Evolutionary conservation across 1,140 invertebrate genomes (phyloP), one percentile per base, ranked within the genome.

Genomic region (Thaumatotibia leucotreta): DNA sequence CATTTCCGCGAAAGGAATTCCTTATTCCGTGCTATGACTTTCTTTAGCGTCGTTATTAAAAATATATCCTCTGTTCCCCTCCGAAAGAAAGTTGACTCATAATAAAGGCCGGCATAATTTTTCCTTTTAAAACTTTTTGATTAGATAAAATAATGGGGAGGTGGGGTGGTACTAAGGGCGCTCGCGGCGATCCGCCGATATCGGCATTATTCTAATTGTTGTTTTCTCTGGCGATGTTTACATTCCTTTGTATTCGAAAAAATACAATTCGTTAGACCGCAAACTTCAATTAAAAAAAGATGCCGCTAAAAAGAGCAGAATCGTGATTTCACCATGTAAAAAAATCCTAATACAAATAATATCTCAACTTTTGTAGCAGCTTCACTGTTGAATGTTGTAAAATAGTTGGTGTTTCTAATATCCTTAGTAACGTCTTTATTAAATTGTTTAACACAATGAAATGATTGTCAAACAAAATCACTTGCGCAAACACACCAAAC

Each of bases 101-200:
- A 91, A 92, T 92, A 92, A 91, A 91, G 86, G 85, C 79, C 83
- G 82, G 91, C 78, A 91, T 92, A 91, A 91, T 91, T 91, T 92
- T 89, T 92, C 88, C 85, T 88, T 89, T 91, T 91, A 91, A 91
- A 92, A 92, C 85, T 91, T 92, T 92, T 91, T 91, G 89, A 92
- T 92, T 92, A 91, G 91, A 92, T 92, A 89, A 91, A 91, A 92
- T 91, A 91, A 88, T 84, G 86, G 90, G 87, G 88, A 81, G 84
- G 80, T 79, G 76, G 69, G 73, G 78, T 66, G 68, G 63, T 64
- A 66, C 68, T 29, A 50, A 64, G 74, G 77, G 70, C 39, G 82
- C 86, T 79, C 75, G 75, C 74, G 83, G 86, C 85, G 77, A 80
- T 84, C 70, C 74, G 77, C 77, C 85, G 79, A 86, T 91, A 89